These are phyloP conservation scores for Lacerta viridis DNA, from an alignment of 2,797 vertebrate species.

Conservation along the genomic window DNA sequence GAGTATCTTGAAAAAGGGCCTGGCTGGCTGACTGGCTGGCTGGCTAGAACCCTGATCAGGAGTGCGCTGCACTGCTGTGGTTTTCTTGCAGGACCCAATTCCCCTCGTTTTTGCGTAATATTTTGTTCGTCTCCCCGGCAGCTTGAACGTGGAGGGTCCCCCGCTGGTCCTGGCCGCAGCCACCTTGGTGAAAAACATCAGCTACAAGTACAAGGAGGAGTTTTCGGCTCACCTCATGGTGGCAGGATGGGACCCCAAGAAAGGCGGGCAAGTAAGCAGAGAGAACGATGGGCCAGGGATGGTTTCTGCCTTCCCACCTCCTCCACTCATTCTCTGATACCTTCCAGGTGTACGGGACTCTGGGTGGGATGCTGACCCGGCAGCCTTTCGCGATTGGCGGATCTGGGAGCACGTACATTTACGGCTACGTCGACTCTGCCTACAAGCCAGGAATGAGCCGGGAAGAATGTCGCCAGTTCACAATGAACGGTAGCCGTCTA, in stretches of 20 bases:
- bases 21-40: background rate
- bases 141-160: conserved; percentile 84
- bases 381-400: conserved; percentile 89
- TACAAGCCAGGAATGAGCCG: conserved; percentile 84
- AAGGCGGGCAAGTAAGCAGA: conserved; percentile 84
- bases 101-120: too few relatives aligned
- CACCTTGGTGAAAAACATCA: conserved; percentile 83
- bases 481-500: conserved; percentile 80
- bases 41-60: background rate
- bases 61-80: background rate
- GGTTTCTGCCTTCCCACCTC: too few relatives aligned
- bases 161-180: conserved; percentile 88
- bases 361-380: conserved; percentile 85
- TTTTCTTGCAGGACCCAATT: background rate
- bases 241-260: conserved; percentile 88
- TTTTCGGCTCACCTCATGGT: conserved; percentile 88
- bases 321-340: background rate
- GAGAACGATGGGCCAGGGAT: background rate
- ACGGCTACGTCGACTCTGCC: conserved; percentile 89
- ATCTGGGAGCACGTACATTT: conserved; percentile 89
- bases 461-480: conserved; percentile 84
- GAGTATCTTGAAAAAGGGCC: background rate
- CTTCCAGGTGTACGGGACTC: conserved; percentile 86
- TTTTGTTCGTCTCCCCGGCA: conserved; percentile 49
- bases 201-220: conserved; percentile 87